These are phyloP conservation scores for Mobula hypostoma DNA, from an alignment of 2,113 vertebrate species.

Conservation along the genomic window DNA sequence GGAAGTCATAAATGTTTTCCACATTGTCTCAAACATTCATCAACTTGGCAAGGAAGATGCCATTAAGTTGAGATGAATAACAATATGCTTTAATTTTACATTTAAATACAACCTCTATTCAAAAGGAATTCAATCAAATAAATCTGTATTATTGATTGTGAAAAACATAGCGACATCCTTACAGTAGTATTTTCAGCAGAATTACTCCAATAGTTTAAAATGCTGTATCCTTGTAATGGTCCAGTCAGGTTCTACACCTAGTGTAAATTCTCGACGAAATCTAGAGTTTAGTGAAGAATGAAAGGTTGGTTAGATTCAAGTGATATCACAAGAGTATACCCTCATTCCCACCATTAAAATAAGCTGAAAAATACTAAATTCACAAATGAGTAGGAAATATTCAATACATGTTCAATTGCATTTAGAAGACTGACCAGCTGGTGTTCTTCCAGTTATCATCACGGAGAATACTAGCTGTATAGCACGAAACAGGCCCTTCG, in stretches of 20 bases:
- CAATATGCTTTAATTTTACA: not conserved
- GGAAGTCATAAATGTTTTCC: not conserved
- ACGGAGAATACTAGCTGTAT: too few species aligned
- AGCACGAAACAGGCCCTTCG: too few species aligned
- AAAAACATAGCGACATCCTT: not conserved
- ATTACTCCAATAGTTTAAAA: slow-evolving; percentile 75
- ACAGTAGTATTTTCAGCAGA: slow-evolving; percentile 24
- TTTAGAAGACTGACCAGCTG: too few species aligned
- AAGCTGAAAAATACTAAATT: slow-evolving; percentile 24
- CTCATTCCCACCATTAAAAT: not conserved
- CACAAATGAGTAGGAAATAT: not conserved
- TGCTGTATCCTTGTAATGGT: slow-evolving; percentile 86
- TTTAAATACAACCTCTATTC: not conserved
- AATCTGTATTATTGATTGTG: not conserved
- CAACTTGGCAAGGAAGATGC: not conserved
- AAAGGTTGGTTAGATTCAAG: slow-evolving; percentile 34
- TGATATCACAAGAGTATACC: not conserved
- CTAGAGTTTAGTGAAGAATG: slow-evolving; percentile 51
- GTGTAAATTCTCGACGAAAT: slow-evolving; percentile 89
- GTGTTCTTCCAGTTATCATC: too few species aligned
- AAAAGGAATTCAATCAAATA: slow-evolving; percentile 10
- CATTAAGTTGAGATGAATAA: not conserved
- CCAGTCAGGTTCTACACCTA: slow-evolving; percentile 85
- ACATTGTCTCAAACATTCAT: not conserved
- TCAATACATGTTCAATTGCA: not conserved